phyloP scores from a whole-genome alignment of 1,140 invertebrate genomes.

The Doryteuthis pealeii region DNA sequence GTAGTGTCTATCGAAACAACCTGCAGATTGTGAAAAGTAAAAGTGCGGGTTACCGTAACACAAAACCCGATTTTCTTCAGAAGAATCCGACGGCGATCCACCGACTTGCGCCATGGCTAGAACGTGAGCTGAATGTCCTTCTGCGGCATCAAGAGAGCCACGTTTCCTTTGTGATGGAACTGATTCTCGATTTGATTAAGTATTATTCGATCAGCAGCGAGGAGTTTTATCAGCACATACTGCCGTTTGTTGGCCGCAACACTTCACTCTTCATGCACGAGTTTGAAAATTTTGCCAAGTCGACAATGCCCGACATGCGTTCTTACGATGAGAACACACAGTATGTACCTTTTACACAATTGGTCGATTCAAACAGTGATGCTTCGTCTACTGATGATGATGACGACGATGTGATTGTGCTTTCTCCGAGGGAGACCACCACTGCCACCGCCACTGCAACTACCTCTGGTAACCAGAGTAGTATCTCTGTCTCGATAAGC shows the following conservation, averaged over 20 bases:
- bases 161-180: slow-evolving; percentile 67
- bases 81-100: slow-evolving; percentile 77
- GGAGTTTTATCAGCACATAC: slow-evolving; percentile 68
- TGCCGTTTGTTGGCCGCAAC: slow-evolving; percentile 54
- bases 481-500: not conserved
- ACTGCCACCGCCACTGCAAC: not conserved
- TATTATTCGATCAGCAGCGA: slow-evolving; percentile 72
- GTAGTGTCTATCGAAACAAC: slow-evolving; percentile 75
- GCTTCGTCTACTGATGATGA: slow-evolving; percentile 28
- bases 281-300: slow-evolving; percentile 81
- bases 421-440: slow-evolving; percentile 43
- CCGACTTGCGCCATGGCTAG: slow-evolving; percentile 83
- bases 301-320: slow-evolving; percentile 76
- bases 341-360: slow-evolving; percentile 44
- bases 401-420: slow-evolving; percentile 36
- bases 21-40: slow-evolving; percentile 69
- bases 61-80: slow-evolving; percentile 72
- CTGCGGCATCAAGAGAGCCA: slow-evolving; percentile 64
- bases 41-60: slow-evolving; percentile 30
- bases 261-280: slow-evolving; percentile 84
- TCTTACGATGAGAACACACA: slow-evolving; percentile 63
- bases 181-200: slow-evolving; percentile 72
- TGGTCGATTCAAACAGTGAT: slow-evolving; percentile 29
- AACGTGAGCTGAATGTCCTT: slow-evolving; percentile 78
- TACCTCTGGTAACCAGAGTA: not conserved